A percentile compares a stretch with the other conserved stretches of the same genome.
phyloP scores from a whole-genome alignment of 2,888 invertebrate species.

The Neoscelio sp. region DNA sequence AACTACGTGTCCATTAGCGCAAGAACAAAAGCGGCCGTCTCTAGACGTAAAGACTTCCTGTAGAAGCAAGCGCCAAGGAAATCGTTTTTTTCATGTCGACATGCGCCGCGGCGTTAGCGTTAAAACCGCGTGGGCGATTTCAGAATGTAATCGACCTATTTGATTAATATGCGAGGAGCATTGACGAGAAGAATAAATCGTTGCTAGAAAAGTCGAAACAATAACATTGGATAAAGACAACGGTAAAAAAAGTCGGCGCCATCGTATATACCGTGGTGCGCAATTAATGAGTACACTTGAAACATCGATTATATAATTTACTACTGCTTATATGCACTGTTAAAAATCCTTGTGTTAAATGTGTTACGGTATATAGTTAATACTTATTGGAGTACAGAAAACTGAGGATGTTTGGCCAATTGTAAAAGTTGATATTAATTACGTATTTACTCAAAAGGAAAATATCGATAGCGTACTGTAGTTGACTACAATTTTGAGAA shows the following conservation, averaged over 20 bases:
- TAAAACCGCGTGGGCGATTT: slow-evolving; percentile 36
- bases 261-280: neutral
- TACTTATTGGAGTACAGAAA: too few relatives aligned
- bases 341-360: too few relatives aligned
- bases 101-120: neutral
- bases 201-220: slow-evolving; percentile 24
- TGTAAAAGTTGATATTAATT: too few relatives aligned
- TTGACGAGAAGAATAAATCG: slow-evolving; percentile 18
- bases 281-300: neutral
- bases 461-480: too few relatives aligned
- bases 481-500: too few relatives aligned
- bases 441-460: too few relatives aligned
- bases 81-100: slow-evolving; percentile 7
- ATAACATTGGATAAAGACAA: slow-evolving; percentile 5
- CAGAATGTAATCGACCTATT: slow-evolving; percentile 23
- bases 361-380: too few relatives aligned
- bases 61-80: slow-evolving; percentile 34
- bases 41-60: slow-evolving; percentile 16
- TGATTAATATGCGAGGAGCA: slow-evolving; percentile 23
- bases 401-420: too few relatives aligned
- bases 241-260: neutral
- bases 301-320: too few relatives aligned
- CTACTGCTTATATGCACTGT: too few relatives aligned
- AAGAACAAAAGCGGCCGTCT: neutral
- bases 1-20: neutral